Evolutionary conservation across 2,797 vertebrate species (phyloP).

Genomic region (Acropternis orthonyx): DNA sequence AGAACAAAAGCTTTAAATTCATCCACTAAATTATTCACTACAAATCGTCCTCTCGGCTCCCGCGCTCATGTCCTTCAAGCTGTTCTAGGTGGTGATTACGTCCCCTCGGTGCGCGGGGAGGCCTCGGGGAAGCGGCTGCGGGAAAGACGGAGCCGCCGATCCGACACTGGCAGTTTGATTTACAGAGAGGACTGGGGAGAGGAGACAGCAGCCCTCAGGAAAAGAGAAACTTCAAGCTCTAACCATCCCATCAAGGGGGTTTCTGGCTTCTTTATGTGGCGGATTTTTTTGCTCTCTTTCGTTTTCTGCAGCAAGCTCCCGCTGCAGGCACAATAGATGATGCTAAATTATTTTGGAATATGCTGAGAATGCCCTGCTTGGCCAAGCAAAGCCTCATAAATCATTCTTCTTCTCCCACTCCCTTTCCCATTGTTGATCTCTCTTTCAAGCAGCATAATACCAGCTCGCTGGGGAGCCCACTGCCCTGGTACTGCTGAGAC

Average conservation of each 20-base stretch:
- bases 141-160: constrained; percentile 23
- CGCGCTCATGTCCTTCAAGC: constrained; percentile 46
- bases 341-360: constrained; percentile 65
- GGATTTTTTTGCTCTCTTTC: not conserved
- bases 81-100: constrained; percentile 7
- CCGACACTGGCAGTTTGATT: constrained; percentile 1
- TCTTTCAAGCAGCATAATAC: constrained; percentile 49
- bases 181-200: constrained; percentile 2
- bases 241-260: constrained; percentile 16
- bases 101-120: not conserved
- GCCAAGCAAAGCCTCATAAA: constrained; percentile 64
- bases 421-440: constrained; percentile 41
- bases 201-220: constrained; percentile 1
- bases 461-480: not conserved
- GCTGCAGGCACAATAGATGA: constrained; percentile 38
- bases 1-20: constrained; percentile 71
- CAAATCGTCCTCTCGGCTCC: constrained; percentile 40
- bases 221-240: not conserved
- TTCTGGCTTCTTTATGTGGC: not conserved
- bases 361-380: constrained; percentile 53
- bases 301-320: not conserved
- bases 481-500: not conserved
- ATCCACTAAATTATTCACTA: constrained; percentile 65
- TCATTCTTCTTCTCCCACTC: constrained; percentile 33
- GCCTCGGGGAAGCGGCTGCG: not conserved